phyloP scores from a whole-genome alignment of 2,113 vertebrate species.

The Hypanus sabinus region DNA sequence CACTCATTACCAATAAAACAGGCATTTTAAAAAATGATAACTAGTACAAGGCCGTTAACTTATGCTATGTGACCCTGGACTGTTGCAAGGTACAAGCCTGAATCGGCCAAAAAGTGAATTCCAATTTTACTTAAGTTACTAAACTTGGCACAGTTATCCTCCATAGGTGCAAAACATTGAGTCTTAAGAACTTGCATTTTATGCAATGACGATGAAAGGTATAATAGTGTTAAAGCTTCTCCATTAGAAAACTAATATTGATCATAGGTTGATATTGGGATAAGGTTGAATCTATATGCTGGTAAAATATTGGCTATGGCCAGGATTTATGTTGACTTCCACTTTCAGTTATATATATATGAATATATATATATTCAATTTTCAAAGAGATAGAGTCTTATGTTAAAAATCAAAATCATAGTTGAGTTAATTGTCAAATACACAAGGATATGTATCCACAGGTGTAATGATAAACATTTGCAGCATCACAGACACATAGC shows the following conservation, averaged over 20 bases:
- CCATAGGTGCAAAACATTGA: not conserved
- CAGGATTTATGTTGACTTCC: not conserved
- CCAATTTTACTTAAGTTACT: not conserved
- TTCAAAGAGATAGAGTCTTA: not conserved
- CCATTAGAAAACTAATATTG: not conserved
- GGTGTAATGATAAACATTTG: no score
- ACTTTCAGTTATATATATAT: not conserved
- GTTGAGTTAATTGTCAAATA: no score
- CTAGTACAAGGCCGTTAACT: conserved; percentile 17
- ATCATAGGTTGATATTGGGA: not conserved
- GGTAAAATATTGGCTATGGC: not conserved
- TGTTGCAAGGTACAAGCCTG: conserved; percentile 20
- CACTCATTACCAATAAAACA: conserved; percentile 36
- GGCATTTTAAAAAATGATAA: conserved; percentile 37
- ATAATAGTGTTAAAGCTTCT: not conserved
- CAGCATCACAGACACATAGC: no score
- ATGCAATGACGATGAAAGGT: not conserved
- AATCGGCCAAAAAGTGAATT: conserved; percentile 21
- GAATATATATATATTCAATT: no score
- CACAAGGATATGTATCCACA: no score
- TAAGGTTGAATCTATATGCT: not conserved
- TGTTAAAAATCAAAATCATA: no score
- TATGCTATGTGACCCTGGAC: conserved; percentile 6
- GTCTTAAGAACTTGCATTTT: not conserved
- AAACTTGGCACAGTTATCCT: not conserved